Evolutionary conservation across 1,140 invertebrate genomes (phyloP).

Genomic region (Drosophila setifemur): DNA sequence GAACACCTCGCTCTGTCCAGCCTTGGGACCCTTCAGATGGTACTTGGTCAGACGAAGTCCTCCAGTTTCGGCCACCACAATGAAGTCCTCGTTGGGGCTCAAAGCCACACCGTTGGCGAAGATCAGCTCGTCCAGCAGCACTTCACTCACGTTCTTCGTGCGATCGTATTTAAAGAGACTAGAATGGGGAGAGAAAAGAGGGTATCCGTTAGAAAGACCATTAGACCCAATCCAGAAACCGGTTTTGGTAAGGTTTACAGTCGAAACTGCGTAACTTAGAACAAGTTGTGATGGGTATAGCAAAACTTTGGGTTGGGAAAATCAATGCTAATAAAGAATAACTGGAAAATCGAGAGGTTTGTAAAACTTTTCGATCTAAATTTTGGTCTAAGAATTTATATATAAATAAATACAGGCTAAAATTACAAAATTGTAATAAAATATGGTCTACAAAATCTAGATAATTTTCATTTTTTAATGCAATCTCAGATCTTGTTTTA

Average conservation of each 20-base stretch:
- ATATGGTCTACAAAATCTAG: too few species aligned
- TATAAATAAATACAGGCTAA: too few species aligned
- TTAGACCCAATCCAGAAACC: slow-evolving; percentile 44
- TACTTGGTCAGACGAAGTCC: slow-evolving; percentile 85
- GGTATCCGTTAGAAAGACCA: slow-evolving; percentile 14
- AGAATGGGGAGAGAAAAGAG: slow-evolving; percentile 17
- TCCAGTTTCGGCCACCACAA: slow-evolving; percentile 89
- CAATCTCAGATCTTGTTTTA: too few species aligned
- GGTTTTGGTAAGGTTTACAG: slow-evolving; percentile 49
- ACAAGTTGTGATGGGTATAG: too few species aligned
- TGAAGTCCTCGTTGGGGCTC: slow-evolving; percentile 88
- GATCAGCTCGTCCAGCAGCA: slow-evolving; percentile 87
- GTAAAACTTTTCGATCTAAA: too few species aligned
- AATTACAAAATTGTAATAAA: too few species aligned
- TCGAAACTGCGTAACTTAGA: background rate
- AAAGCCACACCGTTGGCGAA: slow-evolving; percentile 91
- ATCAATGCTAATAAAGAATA: too few species aligned
- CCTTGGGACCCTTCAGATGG: slow-evolving; percentile 87
- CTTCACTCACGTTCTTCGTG: slow-evolving; percentile 84
- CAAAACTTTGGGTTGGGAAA: too few species aligned
- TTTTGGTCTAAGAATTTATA: too few species aligned
- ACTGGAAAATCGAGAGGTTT: too few species aligned
- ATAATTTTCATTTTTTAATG: too few species aligned
- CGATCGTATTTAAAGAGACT: slow-evolving; percentile 84
- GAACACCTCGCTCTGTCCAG: slow-evolving; percentile 88